Evolutionary conservation across 2,797 vertebrate species (phyloP), one percentile per base, ranked within the genome.

Genomic region (Brachyrhaphis roseni): DNA sequence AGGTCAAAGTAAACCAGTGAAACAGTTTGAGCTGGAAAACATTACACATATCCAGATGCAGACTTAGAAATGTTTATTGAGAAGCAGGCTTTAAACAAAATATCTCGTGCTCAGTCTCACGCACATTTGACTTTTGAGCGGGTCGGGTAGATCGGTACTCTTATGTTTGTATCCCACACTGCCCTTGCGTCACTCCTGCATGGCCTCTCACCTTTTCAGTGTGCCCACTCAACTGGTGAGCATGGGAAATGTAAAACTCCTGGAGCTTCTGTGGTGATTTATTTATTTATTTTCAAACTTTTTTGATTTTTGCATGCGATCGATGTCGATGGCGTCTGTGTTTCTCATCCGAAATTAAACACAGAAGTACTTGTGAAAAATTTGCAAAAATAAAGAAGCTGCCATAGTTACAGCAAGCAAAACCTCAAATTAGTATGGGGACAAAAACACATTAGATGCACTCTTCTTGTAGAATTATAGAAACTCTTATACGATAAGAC

Each of bases 151-250:
- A 80, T 78, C 43, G 41, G 78, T 81, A 70, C 64, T 75, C 51
- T 74, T 49, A 55, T 49, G 81, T 80, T 77, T 86, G 72, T 89
- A 94, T 95, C 94, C 93, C 95, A 95, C 90, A 94, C 85, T 66
- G 83, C 77, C 86, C 78, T 36, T 91, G 82, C 87, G 71, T 95
- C 93, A 94, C 83, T 87, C 72, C 75, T 79, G 84, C 55, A 39
- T 88, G 89, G 78, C 90, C 93, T 92, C 77, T 87, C 89, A 90
- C 89, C 90, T 85, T 83, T 81, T 20, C 72, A 41, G 7, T 70
- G n/a, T 72, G 66, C 68, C 77, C 16, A 47, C 72, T 78, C 72
- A 72, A 82, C 75, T 82, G 79, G 75, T 90, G 81, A 79, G 72
- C 90, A 93, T 95, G 95, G 90, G 93, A 95, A 95, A 91, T 62